These are phyloP conservation scores for Plebejus anna DNA, from an alignment of 2,888 invertebrate species.

Conservation along the genomic window DNA sequence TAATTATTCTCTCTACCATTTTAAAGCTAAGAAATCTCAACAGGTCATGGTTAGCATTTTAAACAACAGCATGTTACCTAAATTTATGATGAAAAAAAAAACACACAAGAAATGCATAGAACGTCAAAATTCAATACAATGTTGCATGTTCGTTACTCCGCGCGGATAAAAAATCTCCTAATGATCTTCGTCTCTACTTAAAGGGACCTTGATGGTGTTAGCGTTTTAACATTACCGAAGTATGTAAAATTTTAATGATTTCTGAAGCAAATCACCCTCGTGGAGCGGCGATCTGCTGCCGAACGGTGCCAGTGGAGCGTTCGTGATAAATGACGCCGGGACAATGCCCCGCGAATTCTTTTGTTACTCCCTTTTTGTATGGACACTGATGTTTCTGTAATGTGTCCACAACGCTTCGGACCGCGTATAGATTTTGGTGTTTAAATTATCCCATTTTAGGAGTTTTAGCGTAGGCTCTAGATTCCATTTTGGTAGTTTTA, in stretches of 20 bases:
- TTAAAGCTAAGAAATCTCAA: too few relatives aligned
- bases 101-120: too few relatives aligned
- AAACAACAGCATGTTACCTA: too few relatives aligned
- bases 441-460: neutral
- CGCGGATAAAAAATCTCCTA: too few relatives aligned
- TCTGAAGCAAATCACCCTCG: conserved; percentile 46
- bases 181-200: too few relatives aligned
- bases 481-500: neutral
- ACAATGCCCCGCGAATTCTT: conserved; percentile 77
- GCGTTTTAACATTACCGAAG: neutral
- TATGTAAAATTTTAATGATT: conserved; percentile 31
- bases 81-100: too few relatives aligned
- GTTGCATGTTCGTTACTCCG: too few relatives aligned
- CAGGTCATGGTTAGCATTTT: too few relatives aligned
- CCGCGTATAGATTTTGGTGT: conserved; percentile 33
- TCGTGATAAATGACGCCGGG: conserved; percentile 72
- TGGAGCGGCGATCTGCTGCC: conserved; percentile 68
- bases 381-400: conserved; percentile 67
- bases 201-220: neutral
- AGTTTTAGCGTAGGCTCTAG: neutral
- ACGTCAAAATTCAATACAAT: too few relatives aligned
- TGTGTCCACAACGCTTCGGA: conserved; percentile 50
- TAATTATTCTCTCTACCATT: too few relatives aligned
- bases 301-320: conserved; percentile 69
- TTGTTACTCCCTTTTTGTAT: conserved; percentile 74